Percentiles rank a stretch among this genome's conserved stretches.
phyloP scores from a whole-genome alignment of 2,888 invertebrate species.

The Amphipyra tragopoginis region DNA sequence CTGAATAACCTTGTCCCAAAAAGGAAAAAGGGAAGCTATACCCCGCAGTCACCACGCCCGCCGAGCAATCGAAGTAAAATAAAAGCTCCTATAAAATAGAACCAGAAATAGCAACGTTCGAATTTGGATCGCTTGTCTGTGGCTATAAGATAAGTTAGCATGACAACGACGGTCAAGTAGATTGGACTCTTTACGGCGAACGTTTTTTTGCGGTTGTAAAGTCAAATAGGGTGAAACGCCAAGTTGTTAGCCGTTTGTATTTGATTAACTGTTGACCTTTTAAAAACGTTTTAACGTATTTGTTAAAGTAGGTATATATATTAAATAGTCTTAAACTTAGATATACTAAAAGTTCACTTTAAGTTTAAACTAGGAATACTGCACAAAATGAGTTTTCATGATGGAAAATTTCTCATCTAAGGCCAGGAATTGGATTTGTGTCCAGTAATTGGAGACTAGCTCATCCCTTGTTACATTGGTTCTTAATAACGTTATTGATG shows the following conservation, averaged over 20 bases:
- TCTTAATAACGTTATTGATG: too few relatives aligned
- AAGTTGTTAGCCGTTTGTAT: constrained; percentile 9
- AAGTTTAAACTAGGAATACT: too few relatives aligned
- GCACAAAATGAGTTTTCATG: background rate
- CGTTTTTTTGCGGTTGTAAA: constrained; percentile 27
- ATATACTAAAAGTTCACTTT: too few relatives aligned
- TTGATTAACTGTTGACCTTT: constrained; percentile 22
- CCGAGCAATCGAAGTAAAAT: background rate
- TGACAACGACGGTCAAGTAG: constrained; percentile 17
- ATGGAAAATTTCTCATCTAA: constrained; percentile 4
- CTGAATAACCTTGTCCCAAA: too few relatives aligned
- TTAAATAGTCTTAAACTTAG: background rate
- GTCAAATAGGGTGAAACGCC: constrained; percentile 6
- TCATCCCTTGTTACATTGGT: background rate
- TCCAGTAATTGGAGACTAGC: background rate
- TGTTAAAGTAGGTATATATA: background rate
- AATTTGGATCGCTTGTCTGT: background rate
- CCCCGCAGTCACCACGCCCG: background rate
- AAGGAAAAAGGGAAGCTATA: too few relatives aligned
- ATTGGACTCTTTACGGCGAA: constrained; percentile 15
- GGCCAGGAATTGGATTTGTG: constrained; percentile 15
- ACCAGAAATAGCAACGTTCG: background rate
- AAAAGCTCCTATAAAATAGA: background rate
- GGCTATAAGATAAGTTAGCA: constrained; percentile 12
- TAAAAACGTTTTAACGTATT: background rate